Conservation (phyloP, 2,888 invertebrate genomes). For the Caenorhabditis sp. region DNA sequence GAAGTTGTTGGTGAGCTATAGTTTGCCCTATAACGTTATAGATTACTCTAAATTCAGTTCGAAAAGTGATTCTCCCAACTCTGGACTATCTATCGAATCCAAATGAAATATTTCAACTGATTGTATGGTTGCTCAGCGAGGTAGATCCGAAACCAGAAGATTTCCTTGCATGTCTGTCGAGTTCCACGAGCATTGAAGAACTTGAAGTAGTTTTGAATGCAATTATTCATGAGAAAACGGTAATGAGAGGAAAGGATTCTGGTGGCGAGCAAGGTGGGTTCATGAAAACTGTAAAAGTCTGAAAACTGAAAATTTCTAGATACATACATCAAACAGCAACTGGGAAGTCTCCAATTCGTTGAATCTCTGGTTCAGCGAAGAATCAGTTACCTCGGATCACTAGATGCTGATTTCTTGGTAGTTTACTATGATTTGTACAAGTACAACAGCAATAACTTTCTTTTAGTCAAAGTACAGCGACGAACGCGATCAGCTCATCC, state of each 20-base stretch:
- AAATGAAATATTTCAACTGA: slow-evolving; percentile 93
- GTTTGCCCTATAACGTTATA: neutral
- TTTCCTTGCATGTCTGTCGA: slow-evolving; percentile 90
- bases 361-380: slow-evolving; percentile 74
- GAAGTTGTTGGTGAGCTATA: slow-evolving; percentile 83
- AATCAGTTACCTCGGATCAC: slow-evolving; percentile 38
- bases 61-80: slow-evolving; percentile 88
- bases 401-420: slow-evolving; percentile 26
- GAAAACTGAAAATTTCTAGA: slow-evolving; percentile 84
- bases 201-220: slow-evolving; percentile 90
- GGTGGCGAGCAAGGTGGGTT: slow-evolving; percentile 89
- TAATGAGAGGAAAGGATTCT: slow-evolving; percentile 89
- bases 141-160: slow-evolving; percentile 90
- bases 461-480: slow-evolving; percentile 52
- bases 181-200: slow-evolving; percentile 90
- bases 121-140: slow-evolving; percentile 92
- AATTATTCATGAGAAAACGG: slow-evolving; percentile 89
- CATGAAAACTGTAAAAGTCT: neutral
- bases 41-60: slow-evolving; percentile 48
- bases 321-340: slow-evolving; percentile 90
- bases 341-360: slow-evolving; percentile 91
- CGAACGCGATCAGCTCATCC: slow-evolving; percentile 68
- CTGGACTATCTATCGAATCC: slow-evolving; percentile 90
- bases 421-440: neutral
- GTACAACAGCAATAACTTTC: neutral